Evolutionary conservation across 2,797 vertebrate species (phyloP), one percentile per base, ranked within the genome.

Genomic region (Megalops cyprinoides): DNA sequence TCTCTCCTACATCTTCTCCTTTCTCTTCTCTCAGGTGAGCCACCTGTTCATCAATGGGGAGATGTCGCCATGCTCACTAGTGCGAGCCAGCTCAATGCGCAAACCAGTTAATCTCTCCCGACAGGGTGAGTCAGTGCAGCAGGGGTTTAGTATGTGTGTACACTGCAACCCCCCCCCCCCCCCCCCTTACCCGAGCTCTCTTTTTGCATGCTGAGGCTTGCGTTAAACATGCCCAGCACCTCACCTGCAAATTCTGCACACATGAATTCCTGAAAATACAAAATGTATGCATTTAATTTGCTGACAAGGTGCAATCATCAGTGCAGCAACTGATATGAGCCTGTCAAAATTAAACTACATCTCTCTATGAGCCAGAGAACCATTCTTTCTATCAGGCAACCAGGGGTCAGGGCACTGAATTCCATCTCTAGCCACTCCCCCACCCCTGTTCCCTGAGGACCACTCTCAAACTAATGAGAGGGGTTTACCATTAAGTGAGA

Each of bases 31-130:
- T 25, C 31, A 99, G 98, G 97, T 99, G 74, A 95, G 94, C 51
- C 97, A 99, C 1, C 90, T 99, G 42, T 96, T 95, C 79, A 88
- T 97, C 74, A 96, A 95, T 23, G 96, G 92, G 34, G 95, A 95
- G 78, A 89, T 96, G 79, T 92, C 91, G 71, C 88, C 83, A 0
- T 90, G 84, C 82, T 89, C 86, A 25, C 86, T 94, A 20, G 95
- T 94, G 84, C 92, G 92, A 85, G 87, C 91, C 78, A 93, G 89
- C 80, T 94, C 95, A 0, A 81, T 90, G 15, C 90, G 91, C 56
- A 94, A 94, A 91, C 96, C 97, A 0, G 84, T 92, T 62, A 96
- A 92, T 85, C 91, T 97, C 76, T 95, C 94, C 83, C 94, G 96
- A 82, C 89, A 60, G 56, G 97, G 98, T 98, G 89, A 86, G 92